phyloP scores from a whole-genome alignment of 2,888 invertebrate species.

The Furcula furcula region DNA sequence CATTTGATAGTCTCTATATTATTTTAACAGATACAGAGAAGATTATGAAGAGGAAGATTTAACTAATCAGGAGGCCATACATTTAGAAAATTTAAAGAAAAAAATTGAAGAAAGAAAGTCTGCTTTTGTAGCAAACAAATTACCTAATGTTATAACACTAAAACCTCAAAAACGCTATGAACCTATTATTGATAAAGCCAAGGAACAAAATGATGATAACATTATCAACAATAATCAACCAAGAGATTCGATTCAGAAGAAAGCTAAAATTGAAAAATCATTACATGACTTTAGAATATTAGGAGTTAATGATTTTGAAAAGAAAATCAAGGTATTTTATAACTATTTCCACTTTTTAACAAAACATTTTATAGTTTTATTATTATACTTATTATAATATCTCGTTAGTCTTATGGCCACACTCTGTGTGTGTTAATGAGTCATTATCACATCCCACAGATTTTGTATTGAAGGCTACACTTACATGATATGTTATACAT shows the following conservation, averaged over 20 bases:
- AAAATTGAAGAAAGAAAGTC: constrained; percentile 82
- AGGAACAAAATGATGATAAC: constrained; percentile 14
- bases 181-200: constrained; percentile 37
- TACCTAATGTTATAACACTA: constrained; percentile 35
- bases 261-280: constrained; percentile 25
- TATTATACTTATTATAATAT: too few species aligned
- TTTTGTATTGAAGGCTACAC: too few species aligned
- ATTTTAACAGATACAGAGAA: constrained; percentile 67
- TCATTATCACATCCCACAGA: too few species aligned
- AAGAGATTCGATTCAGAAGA: constrained; percentile 16
- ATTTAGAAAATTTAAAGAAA: constrained; percentile 81
- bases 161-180: constrained; percentile 33
- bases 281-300: constrained; percentile 84
- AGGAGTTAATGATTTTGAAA: constrained; percentile 83
- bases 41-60: constrained; percentile 53
- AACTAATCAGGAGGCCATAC: constrained; percentile 74
- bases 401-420: too few species aligned
- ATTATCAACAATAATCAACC: constrained; percentile 13
- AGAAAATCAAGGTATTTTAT: constrained; percentile 76
- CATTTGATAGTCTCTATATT: too few species aligned
- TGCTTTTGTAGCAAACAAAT: constrained; percentile 43
- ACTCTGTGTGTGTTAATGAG: too few species aligned
- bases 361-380: too few species aligned
- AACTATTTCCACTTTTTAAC: too few species aligned
- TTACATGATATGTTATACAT: too few species aligned